Percentiles rank a stretch among this genome's conserved stretches.
These are phyloP conservation scores for Anas platyrhynchos DNA, from an alignment of 2,113 vertebrate species.

Conservation along the genomic window DNA sequence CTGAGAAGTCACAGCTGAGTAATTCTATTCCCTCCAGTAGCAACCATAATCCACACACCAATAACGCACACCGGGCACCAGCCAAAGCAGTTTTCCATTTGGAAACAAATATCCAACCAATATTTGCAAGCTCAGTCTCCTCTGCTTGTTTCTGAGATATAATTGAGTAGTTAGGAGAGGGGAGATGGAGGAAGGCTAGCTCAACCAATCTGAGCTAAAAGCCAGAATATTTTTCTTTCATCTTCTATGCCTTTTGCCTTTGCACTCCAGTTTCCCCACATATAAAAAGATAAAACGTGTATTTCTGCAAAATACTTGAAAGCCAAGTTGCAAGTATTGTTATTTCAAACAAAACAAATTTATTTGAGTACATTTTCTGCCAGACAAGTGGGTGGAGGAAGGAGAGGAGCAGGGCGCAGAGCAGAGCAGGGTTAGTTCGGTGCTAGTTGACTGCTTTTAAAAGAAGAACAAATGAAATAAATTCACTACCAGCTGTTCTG, in stretches of 20 bases:
- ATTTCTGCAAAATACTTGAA: neutral
- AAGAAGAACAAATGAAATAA: constrained; percentile 15
- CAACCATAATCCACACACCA: neutral
- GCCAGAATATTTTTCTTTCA: neutral
- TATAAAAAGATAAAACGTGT: neutral
- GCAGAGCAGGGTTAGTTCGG: neutral
- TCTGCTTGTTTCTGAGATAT: neutral
- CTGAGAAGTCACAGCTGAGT: neutral
- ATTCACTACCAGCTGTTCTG: constrained; percentile 14
- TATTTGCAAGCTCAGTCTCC: neutral
- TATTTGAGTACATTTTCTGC: neutral
- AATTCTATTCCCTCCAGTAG: neutral
- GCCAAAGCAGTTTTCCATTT: neutral
- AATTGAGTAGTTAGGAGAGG: neutral
- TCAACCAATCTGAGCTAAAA: constrained; percentile 1
- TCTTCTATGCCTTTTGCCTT: neutral
- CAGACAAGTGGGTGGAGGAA: neutral
- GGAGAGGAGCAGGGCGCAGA: neutral
- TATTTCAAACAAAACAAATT: constrained; percentile 37
- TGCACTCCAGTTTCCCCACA: neutral
- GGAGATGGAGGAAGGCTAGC: neutral
- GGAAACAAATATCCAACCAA: neutral
- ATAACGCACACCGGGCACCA: neutral
- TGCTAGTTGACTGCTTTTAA: constrained; percentile 3
- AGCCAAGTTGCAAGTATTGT: constrained; percentile 17